These are phyloP conservation scores for Spilosoma lubricipeda DNA, from an alignment of 2,888 invertebrate species.

Conservation along the genomic window DNA sequence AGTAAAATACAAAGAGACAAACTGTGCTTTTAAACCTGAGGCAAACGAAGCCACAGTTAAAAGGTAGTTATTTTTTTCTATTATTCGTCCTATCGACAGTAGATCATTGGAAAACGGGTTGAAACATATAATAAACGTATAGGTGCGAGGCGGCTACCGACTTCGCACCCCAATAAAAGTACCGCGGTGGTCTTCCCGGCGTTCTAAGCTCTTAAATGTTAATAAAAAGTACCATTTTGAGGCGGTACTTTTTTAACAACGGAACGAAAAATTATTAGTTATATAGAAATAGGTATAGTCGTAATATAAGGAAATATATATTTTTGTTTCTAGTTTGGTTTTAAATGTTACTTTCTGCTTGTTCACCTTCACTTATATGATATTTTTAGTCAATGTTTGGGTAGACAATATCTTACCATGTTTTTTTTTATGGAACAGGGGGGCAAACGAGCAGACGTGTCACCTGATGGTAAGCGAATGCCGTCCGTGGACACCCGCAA, in stretches of 20 bases:
- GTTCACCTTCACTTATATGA: no score
- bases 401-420: no score
- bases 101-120: conserved; percentile 32
- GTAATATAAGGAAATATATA: no score
- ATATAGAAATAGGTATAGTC: not conserved
- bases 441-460: no score
- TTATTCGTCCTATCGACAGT: conserved; percentile 19
- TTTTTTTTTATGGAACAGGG: no score
- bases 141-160: conserved; percentile 68
- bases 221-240: conserved; percentile 38
- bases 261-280: not conserved
- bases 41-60: not conserved
- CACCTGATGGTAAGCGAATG: no score
- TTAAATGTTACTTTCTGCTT: no score
- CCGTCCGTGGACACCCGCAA: no score
- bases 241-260: conserved; percentile 16
- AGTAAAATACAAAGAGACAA: not conserved
- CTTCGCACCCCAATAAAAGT: conserved; percentile 69
- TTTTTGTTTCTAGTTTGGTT: no score
- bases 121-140: conserved; percentile 32
- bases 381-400: no score
- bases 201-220: conserved; percentile 23
- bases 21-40: not conserved
- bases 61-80: not conserved
- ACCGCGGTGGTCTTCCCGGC: conserved; percentile 64